Evolutionary conservation across 2,797 vertebrate species (phyloP).

Genomic region (Momotus momota): DNA sequence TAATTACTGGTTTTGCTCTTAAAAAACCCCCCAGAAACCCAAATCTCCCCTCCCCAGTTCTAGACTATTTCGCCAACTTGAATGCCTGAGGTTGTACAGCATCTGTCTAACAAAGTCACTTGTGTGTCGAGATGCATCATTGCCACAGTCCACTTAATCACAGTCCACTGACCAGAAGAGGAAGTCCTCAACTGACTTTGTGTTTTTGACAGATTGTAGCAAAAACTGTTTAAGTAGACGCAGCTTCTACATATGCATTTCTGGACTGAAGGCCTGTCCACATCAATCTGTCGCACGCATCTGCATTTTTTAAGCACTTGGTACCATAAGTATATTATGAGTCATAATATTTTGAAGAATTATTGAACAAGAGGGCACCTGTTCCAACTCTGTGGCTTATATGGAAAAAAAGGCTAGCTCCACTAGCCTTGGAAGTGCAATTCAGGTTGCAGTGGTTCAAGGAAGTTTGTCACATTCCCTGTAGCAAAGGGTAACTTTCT

Average conservation of each 20-base stretch:
- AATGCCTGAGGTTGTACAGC: slow-evolving; percentile 13
- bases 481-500: neutral
- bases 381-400: neutral
- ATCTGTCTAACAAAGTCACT: slow-evolving; percentile 56
- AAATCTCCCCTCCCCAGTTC: neutral
- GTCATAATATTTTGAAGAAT: neutral
- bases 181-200: slow-evolving; percentile 62
- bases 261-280: neutral
- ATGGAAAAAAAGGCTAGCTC: neutral
- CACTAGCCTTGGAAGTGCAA: neutral
- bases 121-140: slow-evolving; percentile 51
- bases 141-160: slow-evolving; percentile 47
- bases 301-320: slow-evolving; percentile 35
- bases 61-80: slow-evolving; percentile 13
- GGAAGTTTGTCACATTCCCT: neutral
- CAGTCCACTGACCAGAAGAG: slow-evolving; percentile 53
- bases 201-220: slow-evolving; percentile 49
- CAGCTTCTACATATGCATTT: neutral
- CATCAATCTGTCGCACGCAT: slow-evolving; percentile 27
- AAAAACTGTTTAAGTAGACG: slow-evolving; percentile 41
- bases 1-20: neutral
- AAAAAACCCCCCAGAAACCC: neutral
- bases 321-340: neutral
- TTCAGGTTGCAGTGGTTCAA: neutral
- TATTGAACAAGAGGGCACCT: neutral